These are phyloP conservation scores for Theonella swinhoei DNA, from an alignment of 37 sponge, comb jelly and placozoan species.

Conservation along the genomic window DNA sequence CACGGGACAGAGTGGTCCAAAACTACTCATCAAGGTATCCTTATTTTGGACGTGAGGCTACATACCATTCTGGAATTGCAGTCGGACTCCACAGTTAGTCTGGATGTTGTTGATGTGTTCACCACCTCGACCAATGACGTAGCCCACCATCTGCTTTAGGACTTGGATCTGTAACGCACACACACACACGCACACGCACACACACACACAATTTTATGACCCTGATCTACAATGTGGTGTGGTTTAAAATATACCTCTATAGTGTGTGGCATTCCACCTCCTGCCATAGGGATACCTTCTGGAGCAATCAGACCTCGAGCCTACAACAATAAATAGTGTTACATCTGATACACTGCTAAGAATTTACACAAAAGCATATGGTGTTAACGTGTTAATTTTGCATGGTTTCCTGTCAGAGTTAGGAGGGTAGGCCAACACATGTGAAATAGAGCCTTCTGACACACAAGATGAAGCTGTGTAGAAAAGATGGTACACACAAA, in stretches of 20 bases:
- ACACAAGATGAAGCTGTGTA: background rate
- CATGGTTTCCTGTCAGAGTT: no score
- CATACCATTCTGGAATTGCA: constrained; percentile 87
- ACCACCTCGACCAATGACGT: constrained; percentile 90
- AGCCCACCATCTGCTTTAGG: constrained; percentile 84
- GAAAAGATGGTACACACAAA: constrained; percentile 8
- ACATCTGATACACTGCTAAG: no score
- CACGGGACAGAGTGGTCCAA: no score
- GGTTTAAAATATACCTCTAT: no score
- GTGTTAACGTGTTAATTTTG: no score
- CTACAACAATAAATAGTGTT: constrained; percentile 18
- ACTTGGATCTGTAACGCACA: constrained; percentile 75
- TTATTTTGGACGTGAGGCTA: background rate
- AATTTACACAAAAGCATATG: no score
- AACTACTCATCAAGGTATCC: no score
- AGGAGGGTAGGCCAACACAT: no score
- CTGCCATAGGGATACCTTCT: background rate
- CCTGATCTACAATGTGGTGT: no score
- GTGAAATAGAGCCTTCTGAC: no score
- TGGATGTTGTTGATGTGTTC: constrained; percentile 93
- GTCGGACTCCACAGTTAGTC: constrained; percentile 76
- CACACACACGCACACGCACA: no score
- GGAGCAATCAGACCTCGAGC: constrained; percentile 49
- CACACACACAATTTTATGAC: no score
- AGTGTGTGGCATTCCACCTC: constrained; percentile 38